These are phyloP conservation scores for Patella pellucida DNA, from an alignment of 2,888 invertebrate genomes.

Conservation along the genomic window DNA sequence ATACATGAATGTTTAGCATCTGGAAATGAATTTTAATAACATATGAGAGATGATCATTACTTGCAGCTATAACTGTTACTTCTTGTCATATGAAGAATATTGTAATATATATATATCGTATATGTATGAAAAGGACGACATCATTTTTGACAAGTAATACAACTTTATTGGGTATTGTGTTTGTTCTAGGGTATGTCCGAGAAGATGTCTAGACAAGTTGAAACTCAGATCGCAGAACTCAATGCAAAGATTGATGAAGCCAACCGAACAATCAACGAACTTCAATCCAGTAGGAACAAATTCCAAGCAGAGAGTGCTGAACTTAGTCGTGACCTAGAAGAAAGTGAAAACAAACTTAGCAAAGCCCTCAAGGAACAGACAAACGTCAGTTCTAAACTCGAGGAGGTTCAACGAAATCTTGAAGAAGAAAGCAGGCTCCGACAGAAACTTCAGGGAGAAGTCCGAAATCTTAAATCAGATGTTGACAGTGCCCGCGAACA, in stretches of 20 bases:
- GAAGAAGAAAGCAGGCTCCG: constrained; percentile 85
- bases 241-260: constrained; percentile 96
- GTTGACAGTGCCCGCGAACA: constrained; percentile 98
- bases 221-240: constrained; percentile 93
- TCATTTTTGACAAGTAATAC: too few species aligned
- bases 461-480: constrained; percentile 99
- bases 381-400: constrained; percentile 93
- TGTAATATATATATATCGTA: too few species aligned
- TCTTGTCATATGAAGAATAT: too few species aligned
- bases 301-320: constrained; percentile 97
- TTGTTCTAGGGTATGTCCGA: constrained; percentile 89
- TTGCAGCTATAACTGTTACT: too few species aligned
- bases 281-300: constrained; percentile 87
- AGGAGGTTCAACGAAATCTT: constrained; percentile 96
- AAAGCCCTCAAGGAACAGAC: constrained; percentile 92
- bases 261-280: constrained; percentile 95
- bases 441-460: constrained; percentile 76
- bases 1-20: too few species aligned
- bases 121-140: too few species aligned
- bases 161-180: not conserved
- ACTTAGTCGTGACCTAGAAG: constrained; percentile 94
- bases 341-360: constrained; percentile 95
- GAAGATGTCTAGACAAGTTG: constrained; percentile 96
- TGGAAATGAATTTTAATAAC: too few species aligned
- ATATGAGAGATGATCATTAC: too few species aligned